Base-by-base conservation (phyloP, 2,888 invertebrate genomes). In the Leptinotarsa rubiginosa region DNA sequence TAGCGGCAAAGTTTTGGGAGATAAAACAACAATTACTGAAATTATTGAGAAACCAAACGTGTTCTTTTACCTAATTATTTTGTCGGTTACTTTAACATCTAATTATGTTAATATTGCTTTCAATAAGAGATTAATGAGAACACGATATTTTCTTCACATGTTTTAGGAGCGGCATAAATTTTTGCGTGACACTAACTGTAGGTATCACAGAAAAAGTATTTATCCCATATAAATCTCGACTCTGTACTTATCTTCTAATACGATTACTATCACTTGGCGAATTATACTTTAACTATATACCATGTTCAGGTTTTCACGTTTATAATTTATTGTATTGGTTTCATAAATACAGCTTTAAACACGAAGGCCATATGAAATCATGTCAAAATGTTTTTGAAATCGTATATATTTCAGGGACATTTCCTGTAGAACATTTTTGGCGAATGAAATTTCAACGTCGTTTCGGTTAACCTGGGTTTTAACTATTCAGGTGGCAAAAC, bases 261-360 rank as follows among this genome's bases (percentile, higher is more conserved):
- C n/a, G n/a, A 4, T n/a, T 16, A 50, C 50, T n/a, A 16, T 52
- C 18, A 52, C 7, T 18, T 52, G 16, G 18, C 41, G 52, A 52
- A 52, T 52, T 52, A 52, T 52, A 52, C 18, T 52, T 52, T 52
- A 52, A 52, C 52, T 18, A 18, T 52, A 52, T 52, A 52, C 5
- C 52, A 5, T 7, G 18, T 52, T n/a, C 18, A n/a, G 52, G 18
- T 52, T 52, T 52, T 16, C n/a, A 7, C 52, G 2, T 52, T n/a
- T 7, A 52, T 52, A 52, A 52, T 52, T 52, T 18, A 52, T 52
- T 52, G 52, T 52, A 16, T 52, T 16, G n/a, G n/a, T n/a, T 52
- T 52, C 5, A 52, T 52, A 52, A 52, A 52, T 52, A 52, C 18
- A n/a, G n/a, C 5, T n/a, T 18, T 7, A 10, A 41, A 41, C 2